These are phyloP conservation scores for Rousettus leschenaultii DNA, from an alignment of 2,113 vertebrate species.

Conservation along the genomic window DNA sequence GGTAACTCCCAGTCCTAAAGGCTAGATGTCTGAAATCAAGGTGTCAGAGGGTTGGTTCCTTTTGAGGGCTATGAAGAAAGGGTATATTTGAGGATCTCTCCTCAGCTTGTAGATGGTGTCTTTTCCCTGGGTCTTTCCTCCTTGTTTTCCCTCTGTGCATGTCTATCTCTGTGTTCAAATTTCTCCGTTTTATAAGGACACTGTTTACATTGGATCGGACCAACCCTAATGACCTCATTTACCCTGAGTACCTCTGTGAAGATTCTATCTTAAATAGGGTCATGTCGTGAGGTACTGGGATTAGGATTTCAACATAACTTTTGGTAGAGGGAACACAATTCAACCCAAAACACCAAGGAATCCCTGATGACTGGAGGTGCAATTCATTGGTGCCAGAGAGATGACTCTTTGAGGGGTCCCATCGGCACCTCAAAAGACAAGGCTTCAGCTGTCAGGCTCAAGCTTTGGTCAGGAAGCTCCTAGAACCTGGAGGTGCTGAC, in stretches of 20 bases:
- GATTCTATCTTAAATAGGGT: background rate
- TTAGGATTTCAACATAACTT: background rate
- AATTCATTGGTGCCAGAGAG: background rate
- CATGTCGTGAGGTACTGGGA: background rate
- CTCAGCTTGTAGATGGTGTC: rapidly evolving
- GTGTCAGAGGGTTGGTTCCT: background rate
- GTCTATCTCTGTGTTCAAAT: background rate
- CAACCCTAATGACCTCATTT: background rate
- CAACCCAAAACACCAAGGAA: background rate
- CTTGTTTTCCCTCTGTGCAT: background rate
- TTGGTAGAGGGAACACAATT: background rate
- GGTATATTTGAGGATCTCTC: background rate
- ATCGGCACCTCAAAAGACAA: background rate
- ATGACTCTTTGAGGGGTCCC: background rate
- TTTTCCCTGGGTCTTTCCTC: background rate
- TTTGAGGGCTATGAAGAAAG: background rate
- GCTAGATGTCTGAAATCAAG: background rate
- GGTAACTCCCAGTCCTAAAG: background rate
- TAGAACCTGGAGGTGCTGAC: background rate
- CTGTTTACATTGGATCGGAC: background rate
- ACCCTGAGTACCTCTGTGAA: background rate
- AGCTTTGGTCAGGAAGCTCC: background rate
- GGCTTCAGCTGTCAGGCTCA: background rate
- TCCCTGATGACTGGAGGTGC: background rate
- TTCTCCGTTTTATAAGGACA: background rate